A percentile compares a stretch with the other conserved stretches of the same genome.
Evolutionary conservation across 92 coral and sea anemone genomes (phyloP).

Genomic region (Actinostola sp.): DNA sequence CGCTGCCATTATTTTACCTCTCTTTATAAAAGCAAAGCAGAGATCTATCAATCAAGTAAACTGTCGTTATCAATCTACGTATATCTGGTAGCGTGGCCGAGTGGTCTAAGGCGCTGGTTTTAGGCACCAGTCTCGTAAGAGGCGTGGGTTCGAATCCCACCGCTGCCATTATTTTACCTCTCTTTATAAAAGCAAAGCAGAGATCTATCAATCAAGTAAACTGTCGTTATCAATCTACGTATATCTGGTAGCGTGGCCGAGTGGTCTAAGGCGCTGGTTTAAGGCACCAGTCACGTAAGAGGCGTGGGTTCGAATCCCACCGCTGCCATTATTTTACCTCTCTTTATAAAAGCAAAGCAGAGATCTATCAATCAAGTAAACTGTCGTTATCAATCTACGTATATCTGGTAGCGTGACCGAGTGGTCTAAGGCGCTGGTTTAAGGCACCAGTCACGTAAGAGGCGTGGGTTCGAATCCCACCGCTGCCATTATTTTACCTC

Average conservation of each 20-base stretch:
- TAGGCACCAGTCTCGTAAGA: conserved; percentile 80
- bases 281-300: conserved; percentile 91
- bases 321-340: conserved; percentile 99
- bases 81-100: conserved; percentile 83
- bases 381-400: no score
- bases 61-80: no score
- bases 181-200: no score
- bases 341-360: no score
- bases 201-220: no score
- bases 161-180: conserved; percentile 68
- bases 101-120: conserved; percentile 84
- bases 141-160: conserved; percentile 89
- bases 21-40: no score
- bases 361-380: no score
- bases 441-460: conserved; percentile 60
- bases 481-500: conserved; percentile 90
- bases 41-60: no score
- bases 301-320: conserved; percentile 99
- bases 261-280: conserved; percentile 99
- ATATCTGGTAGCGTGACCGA: conserved; percentile 98
- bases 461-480: conserved; percentile 99
- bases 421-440: conserved; percentile 79
- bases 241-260: conserved; percentile 97
- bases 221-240: no score
- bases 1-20: conserved; percentile 99